Evolutionary conservation across 2,888 invertebrate genomes (phyloP), one percentile per base, ranked within the genome.

Genomic region (Lycophotia porphyrea): DNA sequence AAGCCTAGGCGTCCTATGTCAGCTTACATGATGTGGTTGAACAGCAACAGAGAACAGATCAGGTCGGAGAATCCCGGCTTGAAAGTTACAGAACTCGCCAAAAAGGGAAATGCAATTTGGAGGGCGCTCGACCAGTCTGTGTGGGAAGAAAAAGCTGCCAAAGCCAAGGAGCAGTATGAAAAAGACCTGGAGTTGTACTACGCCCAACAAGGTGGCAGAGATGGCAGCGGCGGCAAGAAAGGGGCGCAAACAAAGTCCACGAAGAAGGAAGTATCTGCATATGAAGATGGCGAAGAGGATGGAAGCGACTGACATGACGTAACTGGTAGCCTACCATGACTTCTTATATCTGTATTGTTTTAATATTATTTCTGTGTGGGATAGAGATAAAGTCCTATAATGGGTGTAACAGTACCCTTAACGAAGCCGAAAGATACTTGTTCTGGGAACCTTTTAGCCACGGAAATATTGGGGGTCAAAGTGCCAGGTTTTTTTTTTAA

Each of bases 81-180:
- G 39, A 63, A n/a, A n/a, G 4, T 15, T 4, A 27, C 63, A n/a
- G 63, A 63, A 0, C 1, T 63, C 8, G n/a, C 39, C 4, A 63
- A n/a, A 9, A 63, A 39, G n/a, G 63, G 63, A 18, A 8, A 0
- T 15, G 63, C 4, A 18, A 63, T 63, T n/a, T 63, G 63, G 63
- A 63, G 7, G 39, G 4, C 63, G n/a, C 15, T 39, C 7, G 39
- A 63, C n/a, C 15, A 63, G 18, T 34, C 39, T 39, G 63, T n/a
- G 8, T 63, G 63, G 63, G 39, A n/a, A 5, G n/a, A 63, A 63
- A 63, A 39, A 27, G 39, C 63, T 39, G 63, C 63, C n/a, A 63
- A 63, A 39, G 63, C 63, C n/a, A 39, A 8, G 39, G 39, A 63
- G n/a, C 63, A 63, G 63, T 63, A 63, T 63, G 18, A 15, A 0